Evolutionary conservation across 2,888 invertebrate genomes (phyloP), one percentile per base, ranked within the genome.

Genomic region (Dendrolimus pini): DNA sequence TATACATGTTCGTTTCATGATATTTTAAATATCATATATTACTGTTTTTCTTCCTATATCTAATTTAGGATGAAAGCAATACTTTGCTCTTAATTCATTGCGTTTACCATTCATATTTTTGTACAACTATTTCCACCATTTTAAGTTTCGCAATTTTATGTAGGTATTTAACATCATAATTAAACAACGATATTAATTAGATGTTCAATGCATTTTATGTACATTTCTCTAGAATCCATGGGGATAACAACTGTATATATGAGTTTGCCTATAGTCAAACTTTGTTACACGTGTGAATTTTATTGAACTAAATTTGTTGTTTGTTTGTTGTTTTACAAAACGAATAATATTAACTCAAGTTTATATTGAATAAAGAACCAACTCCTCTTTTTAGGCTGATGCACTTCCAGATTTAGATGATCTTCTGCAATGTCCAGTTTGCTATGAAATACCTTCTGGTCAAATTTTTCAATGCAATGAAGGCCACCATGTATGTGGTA

Each of bases 371-470:
- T 47, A 10, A 47, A 12, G 12, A 47, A 0, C 8, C 2, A 47
- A 47, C 12, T 47, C 9, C 47, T 10, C 30, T 62, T 80, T 79
- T 52, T 74, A 89, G 89, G 60, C 78, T 41, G 89, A 89, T 59
- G 69, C 82, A 59, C 70, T 88, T 63, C 81, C 89, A 58, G 87
- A 89, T 63, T 77, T 93, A 57, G 93, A 92, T 67, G 92, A 92
- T 59, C 67, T 92, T 56, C 72, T 93, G 7, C 91, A 92, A 74
- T 93, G 93, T 70, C 92, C 92, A 30, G 89, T 93, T n/a, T 93
- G 93, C 72, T 91, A 91, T 67, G 91, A 92, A 65, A 84, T 89
- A 58, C 88, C 91, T 10, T 63, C 78, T 1, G 86, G 84, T 1
- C 85, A 85, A 61, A 90, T 93, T 60, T 84, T 89, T 61, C 91